A percentile compares a stretch with the other conserved stretches of the same genome.
Evolutionary conservation across 2,797 vertebrate species (phyloP).

Genomic region (Phataginus tetradactyla): DNA sequence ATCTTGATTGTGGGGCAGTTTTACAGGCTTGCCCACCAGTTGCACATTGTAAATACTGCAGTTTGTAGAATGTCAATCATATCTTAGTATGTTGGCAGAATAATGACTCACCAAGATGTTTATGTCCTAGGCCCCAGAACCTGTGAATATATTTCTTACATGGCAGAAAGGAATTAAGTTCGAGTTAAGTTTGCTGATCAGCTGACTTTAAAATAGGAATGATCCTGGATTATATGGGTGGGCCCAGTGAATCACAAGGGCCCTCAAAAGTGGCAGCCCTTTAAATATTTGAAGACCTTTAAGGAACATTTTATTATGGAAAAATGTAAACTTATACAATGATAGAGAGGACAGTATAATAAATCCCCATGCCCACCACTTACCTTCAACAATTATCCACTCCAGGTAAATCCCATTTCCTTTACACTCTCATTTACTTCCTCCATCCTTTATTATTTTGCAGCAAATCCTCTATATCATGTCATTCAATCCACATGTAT

Average conservation of each 20-base stretch:
- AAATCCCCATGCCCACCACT: not conserved
- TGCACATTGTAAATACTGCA: not conserved
- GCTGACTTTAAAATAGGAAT: too few relatives aligned
- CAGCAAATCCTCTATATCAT: not conserved
- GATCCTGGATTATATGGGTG: too few relatives aligned
- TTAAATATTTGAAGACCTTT: not conserved
- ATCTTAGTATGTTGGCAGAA: not conserved
- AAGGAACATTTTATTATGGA: not conserved
- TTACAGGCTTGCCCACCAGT: not conserved
- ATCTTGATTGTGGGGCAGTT: not conserved
- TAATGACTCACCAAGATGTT: not conserved
- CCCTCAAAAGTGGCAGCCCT: not conserved
- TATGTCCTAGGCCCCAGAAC: too few relatives aligned
- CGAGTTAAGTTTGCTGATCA: too few relatives aligned
- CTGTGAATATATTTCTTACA: too few relatives aligned
- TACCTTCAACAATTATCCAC: not conserved
- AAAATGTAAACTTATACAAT: not conserved
- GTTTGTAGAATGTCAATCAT: not conserved
- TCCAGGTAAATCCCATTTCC: not conserved
- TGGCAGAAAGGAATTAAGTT: too few relatives aligned
- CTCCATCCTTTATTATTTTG: not conserved
- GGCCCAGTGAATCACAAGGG: not conserved
- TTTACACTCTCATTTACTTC: not conserved
- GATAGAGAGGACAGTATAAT: not conserved
- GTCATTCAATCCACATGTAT: not conserved